Evolutionary conservation across 2,888 invertebrate genomes (phyloP), one percentile per base, ranked within the genome.

Genomic region (Clistopyga incitator): DNA sequence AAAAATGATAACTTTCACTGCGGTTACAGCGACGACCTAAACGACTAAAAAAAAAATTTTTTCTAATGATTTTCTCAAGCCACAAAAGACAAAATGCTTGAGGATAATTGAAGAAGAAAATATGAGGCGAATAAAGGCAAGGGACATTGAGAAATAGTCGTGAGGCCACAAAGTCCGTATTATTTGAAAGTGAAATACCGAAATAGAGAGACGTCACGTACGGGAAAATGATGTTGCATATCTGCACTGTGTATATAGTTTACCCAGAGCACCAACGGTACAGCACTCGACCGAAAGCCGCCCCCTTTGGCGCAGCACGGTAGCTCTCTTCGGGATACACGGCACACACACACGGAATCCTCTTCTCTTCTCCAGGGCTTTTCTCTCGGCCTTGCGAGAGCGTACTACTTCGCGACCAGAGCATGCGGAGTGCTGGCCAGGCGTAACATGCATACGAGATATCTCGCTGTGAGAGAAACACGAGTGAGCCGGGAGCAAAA

Each of bases 381-480:
- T 79, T 72, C 52, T 52, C 65, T 45, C 67, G 18, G 42, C 45
- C 65, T 74, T 56, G 50, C 64, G 45, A 29, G 56, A 29, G 56
- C 25, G 54, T 50, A 45, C 29, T 61, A 42, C 72, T 34, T 47
- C 13, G 29, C 74, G 74, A 59, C 25, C 72, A 25, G 56, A 50
- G 74, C 59, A 74, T 61, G 61, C 74, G 34, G 52, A 50, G 68
- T 75, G 77, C 70, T 81, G 80, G 78, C 81, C 80, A 77, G 70
- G 68, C 64, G 56, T 70, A 74, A 70, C 80, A 50, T 78, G 67
- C 78, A 81, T 75, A 82, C 78, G 74, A 71, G 78, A 76, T 50
- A 50, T 18, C 15, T 65, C 52, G 71, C 61, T 47, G 61, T 29
- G 74, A 50, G 74, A 61, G 61, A 59, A 47, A 29, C 15, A 25